Evolutionary conservation across 2,888 invertebrate species (phyloP), one percentile per base, ranked within the genome.

Genomic region (Drosophila pseudotalamancana): DNA sequence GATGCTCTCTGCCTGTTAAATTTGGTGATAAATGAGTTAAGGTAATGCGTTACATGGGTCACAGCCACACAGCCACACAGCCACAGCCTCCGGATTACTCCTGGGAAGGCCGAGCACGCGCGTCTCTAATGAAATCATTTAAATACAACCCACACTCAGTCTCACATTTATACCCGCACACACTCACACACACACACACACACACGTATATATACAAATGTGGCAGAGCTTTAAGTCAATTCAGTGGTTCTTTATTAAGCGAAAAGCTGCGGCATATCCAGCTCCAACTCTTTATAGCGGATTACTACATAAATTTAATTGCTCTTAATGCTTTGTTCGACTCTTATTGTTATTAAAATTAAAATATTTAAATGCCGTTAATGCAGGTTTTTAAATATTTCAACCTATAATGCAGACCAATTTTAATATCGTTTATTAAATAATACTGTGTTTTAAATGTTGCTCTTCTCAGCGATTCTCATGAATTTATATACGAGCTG

Each of bases 21-120:
- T 86, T 77, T 71, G 81, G 84, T 81, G 87, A 81, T 81, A 81
- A 81, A 81, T 83, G 84, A 74, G 81, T 86, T 77, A 83, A 81
- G 81, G 81, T 81, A 81, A 86, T 86, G 86, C 73, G 68, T 69
- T 83, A 83, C 77, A 81, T 64, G 87, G 57, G 59, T 61, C 51
- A n/a, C 49, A 21, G 32, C 48, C 54, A 16, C 43, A n/a, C 49
- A 21, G 32, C 48, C 54, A 16, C 43, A 34, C 39, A 60, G 27
- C 43, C 46, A 8, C 63, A 53, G 37, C 31, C 40, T 31, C 32
- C 18, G 14, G 48, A 43, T 66, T 63, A 59, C 80, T 65, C 77
- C 59, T 32, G 60, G 80, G 74, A 74, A 68, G 66, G 60, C 46
- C 59, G 53, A 65, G 84, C 80, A 86, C 80, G 77, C 79, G 74